These are phyloP conservation scores for Sapajus apella DNA, from an alignment of 2,113 vertebrate genomes.

Conservation along the genomic window DNA sequence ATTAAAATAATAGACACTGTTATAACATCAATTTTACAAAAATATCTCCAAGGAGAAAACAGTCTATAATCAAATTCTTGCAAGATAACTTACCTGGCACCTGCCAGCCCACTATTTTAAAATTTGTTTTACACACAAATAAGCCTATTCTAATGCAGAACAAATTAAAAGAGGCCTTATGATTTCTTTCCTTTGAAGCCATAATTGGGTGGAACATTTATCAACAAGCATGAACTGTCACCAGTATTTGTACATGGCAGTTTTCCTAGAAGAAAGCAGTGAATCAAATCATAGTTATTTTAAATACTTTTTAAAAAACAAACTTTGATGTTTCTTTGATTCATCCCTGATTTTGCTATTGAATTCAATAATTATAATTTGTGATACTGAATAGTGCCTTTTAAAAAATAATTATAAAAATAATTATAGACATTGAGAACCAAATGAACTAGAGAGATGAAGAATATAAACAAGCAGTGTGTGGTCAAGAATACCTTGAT, in stretches of 20 bases:
- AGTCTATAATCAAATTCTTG: background rate
- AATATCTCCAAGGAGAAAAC: background rate
- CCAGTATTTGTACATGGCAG: background rate
- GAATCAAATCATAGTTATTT: background rate
- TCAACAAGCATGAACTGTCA: background rate
- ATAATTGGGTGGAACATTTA: background rate
- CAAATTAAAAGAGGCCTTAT: background rate
- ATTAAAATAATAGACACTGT: background rate
- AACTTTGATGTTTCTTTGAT: background rate
- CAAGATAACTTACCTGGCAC: background rate
- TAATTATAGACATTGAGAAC: background rate
- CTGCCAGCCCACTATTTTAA: background rate
- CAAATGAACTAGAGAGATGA: background rate
- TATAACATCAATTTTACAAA: background rate
- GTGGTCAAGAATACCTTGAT: background rate
- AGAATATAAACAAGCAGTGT: rapidly evolving
- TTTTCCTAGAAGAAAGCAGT: background rate
- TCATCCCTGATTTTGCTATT: background rate
- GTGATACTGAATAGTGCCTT: background rate
- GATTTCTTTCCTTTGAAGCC: background rate
- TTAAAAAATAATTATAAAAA: background rate
- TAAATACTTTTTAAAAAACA: background rate
- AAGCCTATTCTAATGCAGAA: background rate
- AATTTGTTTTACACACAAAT: background rate
- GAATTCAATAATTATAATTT: conserved; percentile 21